Conservation (phyloP, 2,797 vertebrate genomes). For the Tachyglossus aculeatus region DNA sequence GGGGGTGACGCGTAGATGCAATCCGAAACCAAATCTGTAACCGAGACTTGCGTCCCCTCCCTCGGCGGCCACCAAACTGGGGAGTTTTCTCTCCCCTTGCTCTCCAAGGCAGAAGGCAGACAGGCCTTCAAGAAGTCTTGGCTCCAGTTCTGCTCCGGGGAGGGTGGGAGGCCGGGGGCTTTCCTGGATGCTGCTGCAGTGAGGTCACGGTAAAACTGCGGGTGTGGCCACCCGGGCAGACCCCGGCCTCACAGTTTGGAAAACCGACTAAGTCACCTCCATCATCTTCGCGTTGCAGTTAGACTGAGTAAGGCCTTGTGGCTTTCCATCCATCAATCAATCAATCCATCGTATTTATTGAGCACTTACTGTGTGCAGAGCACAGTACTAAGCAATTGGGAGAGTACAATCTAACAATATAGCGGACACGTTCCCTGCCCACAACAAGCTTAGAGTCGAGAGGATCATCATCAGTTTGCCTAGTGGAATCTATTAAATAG, state of each 20-base stretch:
- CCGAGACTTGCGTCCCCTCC: constrained; percentile 51
- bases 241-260: neutral
- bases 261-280: constrained; percentile 5
- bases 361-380: no score
- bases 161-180: neutral
- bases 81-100: constrained; percentile 26
- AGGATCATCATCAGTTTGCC: constrained; percentile 24
- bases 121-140: constrained; percentile 7
- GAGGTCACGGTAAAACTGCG: constrained; percentile 38
- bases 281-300: constrained; percentile 46
- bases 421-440: no score
- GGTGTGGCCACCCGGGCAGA: neutral
- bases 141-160: constrained; percentile 18
- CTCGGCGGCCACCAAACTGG: constrained; percentile 19
- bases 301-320: no score
- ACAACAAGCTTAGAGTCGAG: no score
- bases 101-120: constrained; percentile 48
- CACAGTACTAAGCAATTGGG: no score
- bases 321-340: no score
- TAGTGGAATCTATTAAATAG: neutral
- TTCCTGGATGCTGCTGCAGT: constrained; percentile 30
- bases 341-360: no score
- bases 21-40: constrained; percentile 63
- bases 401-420: no score
- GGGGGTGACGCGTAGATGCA: constrained; percentile 58